A percentile compares a stretch with the other conserved stretches of the same genome.
These are phyloP conservation scores for Neolamprologus toae DNA, from an alignment of 2,113 vertebrate species.

Conservation along the genomic window DNA sequence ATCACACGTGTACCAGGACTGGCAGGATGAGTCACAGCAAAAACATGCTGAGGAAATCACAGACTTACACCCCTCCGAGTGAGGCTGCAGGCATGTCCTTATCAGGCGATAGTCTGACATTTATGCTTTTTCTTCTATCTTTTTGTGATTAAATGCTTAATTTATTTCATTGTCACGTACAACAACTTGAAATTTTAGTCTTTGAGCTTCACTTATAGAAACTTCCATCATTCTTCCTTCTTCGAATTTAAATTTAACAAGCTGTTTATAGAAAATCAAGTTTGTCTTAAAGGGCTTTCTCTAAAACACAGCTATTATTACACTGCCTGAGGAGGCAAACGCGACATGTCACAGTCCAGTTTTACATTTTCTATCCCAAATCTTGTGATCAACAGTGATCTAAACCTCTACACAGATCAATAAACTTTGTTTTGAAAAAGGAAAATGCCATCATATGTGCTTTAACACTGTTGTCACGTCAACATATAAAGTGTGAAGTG, in stretches of 20 bases:
- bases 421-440: neutral
- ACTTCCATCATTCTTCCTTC: neutral
- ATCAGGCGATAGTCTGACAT: neutral
- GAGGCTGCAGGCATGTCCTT: neutral
- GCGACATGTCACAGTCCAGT: neutral
- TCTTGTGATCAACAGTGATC: neutral
- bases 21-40: neutral
- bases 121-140: neutral
- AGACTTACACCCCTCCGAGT: neutral
- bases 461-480: constrained; percentile 23
- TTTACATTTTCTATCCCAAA: neutral
- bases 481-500: constrained; percentile 28
- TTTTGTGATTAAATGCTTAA: neutral
- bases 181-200: neutral
- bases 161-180: neutral
- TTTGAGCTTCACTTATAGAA: neutral
- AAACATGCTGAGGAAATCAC: neutral
- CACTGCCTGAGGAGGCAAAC: neutral
- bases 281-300: neutral
- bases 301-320: neutral
- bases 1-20: neutral
- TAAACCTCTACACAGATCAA: neutral
- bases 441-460: neutral
- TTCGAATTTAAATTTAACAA: neutral
- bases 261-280: neutral